These are phyloP conservation scores for Zonotrichia leucophrys DNA, from an alignment of 2,113 vertebrate genomes.

Conservation along the genomic window DNA sequence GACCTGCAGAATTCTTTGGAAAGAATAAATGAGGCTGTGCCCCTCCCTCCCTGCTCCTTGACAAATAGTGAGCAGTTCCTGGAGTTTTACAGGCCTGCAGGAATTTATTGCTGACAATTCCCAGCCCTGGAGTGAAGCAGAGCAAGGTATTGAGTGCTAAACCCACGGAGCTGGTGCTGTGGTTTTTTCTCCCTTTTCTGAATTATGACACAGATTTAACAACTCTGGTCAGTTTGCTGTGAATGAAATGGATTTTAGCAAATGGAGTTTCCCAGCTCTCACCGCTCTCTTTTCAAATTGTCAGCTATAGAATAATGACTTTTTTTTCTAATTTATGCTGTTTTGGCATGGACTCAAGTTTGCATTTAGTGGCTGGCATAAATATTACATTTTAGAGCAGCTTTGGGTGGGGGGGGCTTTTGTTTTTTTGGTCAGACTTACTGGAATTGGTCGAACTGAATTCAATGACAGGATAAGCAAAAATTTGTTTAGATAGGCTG, in stretches of 20 bases:
- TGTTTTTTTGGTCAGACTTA: neutral
- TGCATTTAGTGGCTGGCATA: neutral
- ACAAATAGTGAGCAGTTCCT: neutral
- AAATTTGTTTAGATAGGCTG: slow-evolving; percentile 26
- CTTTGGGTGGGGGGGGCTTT: neutral
- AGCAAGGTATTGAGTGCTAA: neutral
- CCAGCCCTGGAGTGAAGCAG: neutral
- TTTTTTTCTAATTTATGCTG: neutral
- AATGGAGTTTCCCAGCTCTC: neutral
- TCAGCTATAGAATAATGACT: neutral
- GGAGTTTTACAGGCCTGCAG: neutral
- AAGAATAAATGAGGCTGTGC: neutral
- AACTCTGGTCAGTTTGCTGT: neutral
- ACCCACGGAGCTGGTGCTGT: neutral
- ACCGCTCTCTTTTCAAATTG: neutral
- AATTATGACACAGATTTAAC: neutral
- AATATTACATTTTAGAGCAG: neutral
- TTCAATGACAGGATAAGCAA: slow-evolving; percentile 44
- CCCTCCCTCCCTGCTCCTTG: fast-evolving
- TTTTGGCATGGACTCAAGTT: neutral
- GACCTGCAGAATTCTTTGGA: neutral
- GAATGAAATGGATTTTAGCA: neutral
- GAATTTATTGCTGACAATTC: neutral
- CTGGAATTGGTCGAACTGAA: slow-evolving; percentile 15
- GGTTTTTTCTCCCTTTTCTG: neutral